Conservation (phyloP, 2,797 vertebrate genomes). For the Halcyon smyrnensis region DNA sequence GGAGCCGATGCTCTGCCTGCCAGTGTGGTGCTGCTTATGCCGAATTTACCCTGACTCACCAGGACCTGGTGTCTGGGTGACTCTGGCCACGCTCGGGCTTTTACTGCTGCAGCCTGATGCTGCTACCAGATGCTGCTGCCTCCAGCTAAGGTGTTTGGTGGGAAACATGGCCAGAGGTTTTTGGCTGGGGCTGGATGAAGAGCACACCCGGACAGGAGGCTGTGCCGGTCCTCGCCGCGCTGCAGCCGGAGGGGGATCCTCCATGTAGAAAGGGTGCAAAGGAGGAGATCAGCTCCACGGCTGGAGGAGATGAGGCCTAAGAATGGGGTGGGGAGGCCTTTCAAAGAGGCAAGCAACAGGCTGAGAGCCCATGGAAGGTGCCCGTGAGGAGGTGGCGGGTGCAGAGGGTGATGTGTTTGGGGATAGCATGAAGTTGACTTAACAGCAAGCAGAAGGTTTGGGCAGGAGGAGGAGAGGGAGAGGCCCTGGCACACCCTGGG, state of each 20-base stretch:
- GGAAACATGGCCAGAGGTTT: not conserved
- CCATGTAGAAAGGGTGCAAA: not conserved
- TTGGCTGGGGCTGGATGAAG: not conserved
- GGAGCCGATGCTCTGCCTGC: not conserved
- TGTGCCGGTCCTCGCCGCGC: rapidly evolving
- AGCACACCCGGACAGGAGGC: not conserved
- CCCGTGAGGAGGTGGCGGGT: not conserved
- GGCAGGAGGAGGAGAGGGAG: not conserved
- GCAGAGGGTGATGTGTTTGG: not conserved
- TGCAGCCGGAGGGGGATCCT: not conserved
- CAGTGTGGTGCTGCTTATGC: rapidly evolving
- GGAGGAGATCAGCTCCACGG: rapidly evolving
- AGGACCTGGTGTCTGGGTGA: not conserved
- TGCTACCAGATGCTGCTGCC: not conserved
- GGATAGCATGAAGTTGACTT: not conserved
- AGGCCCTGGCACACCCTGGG: not conserved
- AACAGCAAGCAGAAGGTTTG: not conserved
- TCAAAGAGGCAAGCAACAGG: not conserved
- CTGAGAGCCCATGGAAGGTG: not conserved
- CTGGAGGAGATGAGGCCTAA: not conserved
- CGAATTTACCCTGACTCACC: not conserved
- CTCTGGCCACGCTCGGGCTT: rapidly evolving
- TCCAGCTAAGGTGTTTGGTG: not conserved
- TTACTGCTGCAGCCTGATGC: not conserved
- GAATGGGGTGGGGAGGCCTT: not conserved